Evolutionary conservation across 2,888 invertebrate genomes (phyloP).

Genomic region (Athrips mouffetella): DNA sequence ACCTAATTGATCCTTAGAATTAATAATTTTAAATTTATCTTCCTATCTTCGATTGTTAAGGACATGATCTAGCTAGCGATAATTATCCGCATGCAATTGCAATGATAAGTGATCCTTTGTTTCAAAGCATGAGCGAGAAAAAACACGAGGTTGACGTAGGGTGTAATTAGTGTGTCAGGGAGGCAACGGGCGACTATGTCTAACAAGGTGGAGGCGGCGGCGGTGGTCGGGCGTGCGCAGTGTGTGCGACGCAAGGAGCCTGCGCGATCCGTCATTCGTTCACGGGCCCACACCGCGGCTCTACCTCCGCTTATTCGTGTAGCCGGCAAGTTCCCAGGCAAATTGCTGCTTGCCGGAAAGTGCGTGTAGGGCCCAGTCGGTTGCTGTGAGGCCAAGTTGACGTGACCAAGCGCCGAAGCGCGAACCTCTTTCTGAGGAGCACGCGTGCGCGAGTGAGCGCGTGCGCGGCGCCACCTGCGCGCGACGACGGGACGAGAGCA

Average conservation of each 20-base stretch:
- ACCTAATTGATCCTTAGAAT: no score
- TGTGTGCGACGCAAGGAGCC: constrained; percentile 42
- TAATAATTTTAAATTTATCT: neutral
- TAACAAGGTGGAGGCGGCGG: constrained; percentile 30
- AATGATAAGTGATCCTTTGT: constrained; percentile 32
- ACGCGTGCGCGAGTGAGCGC: constrained; percentile 72
- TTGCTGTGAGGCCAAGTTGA: constrained; percentile 48
- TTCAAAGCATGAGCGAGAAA: constrained; percentile 28
- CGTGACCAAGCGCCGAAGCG: constrained; percentile 43
- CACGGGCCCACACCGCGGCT: constrained; percentile 61
- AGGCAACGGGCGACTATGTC: constrained; percentile 38
- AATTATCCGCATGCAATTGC: constrained; percentile 27
- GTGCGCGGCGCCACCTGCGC: constrained; percentile 68
- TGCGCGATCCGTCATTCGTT: constrained; percentile 70
- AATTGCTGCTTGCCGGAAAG: constrained; percentile 21
- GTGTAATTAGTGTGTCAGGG: constrained; percentile 55
- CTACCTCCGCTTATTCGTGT: constrained; percentile 38
- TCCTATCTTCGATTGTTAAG: neutral
- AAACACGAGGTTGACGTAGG: constrained; percentile 43
- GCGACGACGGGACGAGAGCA: constrained; percentile 77
- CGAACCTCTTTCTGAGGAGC: constrained; percentile 37
- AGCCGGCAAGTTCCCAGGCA: constrained; percentile 27
- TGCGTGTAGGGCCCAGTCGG: constrained; percentile 30
- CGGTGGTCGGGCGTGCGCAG: constrained; percentile 52
- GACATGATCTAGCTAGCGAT: constrained; percentile 1